A percentile compares a stretch with the other conserved stretches of the same genome.
phyloP scores from a whole-genome alignment of 2,888 invertebrate species.

The Villa cingulata region DNA sequence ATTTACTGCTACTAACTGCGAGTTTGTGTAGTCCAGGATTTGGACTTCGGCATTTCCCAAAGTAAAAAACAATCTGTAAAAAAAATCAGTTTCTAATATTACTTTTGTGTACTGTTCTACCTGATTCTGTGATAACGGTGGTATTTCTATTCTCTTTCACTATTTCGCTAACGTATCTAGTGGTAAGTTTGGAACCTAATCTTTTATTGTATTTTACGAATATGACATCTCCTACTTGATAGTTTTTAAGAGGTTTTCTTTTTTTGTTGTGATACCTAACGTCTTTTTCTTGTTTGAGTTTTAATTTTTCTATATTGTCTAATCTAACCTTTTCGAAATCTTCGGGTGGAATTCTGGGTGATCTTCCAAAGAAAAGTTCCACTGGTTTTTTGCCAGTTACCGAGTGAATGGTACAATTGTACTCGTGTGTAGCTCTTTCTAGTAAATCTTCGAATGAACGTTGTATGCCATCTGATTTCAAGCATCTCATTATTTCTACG shows the following conservation, averaged over 20 bases:
- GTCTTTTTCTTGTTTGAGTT: constrained; percentile 9
- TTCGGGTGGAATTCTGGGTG: constrained; percentile 7
- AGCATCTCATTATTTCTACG: constrained; percentile 14
- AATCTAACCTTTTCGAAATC: constrained; percentile 10
- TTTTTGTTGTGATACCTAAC: constrained; percentile 11
- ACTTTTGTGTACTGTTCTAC: too few species aligned
- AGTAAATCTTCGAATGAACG: constrained; percentile 12
- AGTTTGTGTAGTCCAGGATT: neutral
- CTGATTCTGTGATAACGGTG: neutral
- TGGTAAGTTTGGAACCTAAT: neutral
- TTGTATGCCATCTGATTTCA: constrained; percentile 5
- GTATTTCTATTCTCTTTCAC: constrained; percentile 6
- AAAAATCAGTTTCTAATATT: too few species aligned
- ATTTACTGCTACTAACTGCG: neutral
- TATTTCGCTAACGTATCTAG: constrained; percentile 11
- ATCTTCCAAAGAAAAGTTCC: constrained; percentile 11
- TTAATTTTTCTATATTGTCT: constrained; percentile 9
- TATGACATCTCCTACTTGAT: constrained; percentile 8
- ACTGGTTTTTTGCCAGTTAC: constrained; percentile 12
- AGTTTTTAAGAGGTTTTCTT: constrained; percentile 10
- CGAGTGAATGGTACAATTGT: constrained; percentile 13
- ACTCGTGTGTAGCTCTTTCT: constrained; percentile 11
- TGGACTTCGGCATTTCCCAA: neutral
- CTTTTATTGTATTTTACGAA: constrained; percentile 14
- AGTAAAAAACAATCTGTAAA: neutral